Base-by-base conservation (phyloP, 2,113 vertebrate species). In the Cololabis saira region DNA sequence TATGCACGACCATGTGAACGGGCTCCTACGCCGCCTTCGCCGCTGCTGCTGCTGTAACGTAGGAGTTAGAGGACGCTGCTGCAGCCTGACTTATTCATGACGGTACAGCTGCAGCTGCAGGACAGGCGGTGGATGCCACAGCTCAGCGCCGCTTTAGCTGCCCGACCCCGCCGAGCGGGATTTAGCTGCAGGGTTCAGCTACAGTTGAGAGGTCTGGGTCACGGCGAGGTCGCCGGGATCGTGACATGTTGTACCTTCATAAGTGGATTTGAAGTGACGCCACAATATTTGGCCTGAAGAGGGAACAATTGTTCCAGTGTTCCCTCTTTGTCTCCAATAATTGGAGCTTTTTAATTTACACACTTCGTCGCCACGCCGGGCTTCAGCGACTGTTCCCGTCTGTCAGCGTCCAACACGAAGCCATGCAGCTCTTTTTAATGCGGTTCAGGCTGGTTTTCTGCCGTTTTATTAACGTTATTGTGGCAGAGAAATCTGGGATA, bases 71-170 rank as follows among this genome's bases (percentile, higher is more conserved):
- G 1, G 54, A 42, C 12, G 47, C 52, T 3, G 43, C 41, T 50
- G 0, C 71, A 54, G 47, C 15, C 40, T 85, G 48, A 85, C 65
- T 87, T 71, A 87, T 87, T 85, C 74, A 83, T 81, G 69, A 76
- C 2, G 41, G 4, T 57, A 24, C 71, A 52, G 70, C 67, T 55
- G 60, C 18, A 69, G 62, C 58, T 17, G 12, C 3, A 19, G 59
- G 53, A 51, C 61, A 42, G 42, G 41, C 61, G 49, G 18, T n/a
- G 13, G 61, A 24, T 43, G 61, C 49, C 50, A n/a, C 53, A 43
- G 17, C 58, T 71, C 60, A 10, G 33, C 17, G 0, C n/a, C 24
- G 3, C 57, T 13, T 73, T 24, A 5, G 48, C 67, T 47, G 24
- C 40, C 12, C 37, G 18, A 69, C 59, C 64, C 24, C 17, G 3